phyloP scores from a whole-genome alignment of 2,113 vertebrate genomes.

The Perca fluviatilis region DNA sequence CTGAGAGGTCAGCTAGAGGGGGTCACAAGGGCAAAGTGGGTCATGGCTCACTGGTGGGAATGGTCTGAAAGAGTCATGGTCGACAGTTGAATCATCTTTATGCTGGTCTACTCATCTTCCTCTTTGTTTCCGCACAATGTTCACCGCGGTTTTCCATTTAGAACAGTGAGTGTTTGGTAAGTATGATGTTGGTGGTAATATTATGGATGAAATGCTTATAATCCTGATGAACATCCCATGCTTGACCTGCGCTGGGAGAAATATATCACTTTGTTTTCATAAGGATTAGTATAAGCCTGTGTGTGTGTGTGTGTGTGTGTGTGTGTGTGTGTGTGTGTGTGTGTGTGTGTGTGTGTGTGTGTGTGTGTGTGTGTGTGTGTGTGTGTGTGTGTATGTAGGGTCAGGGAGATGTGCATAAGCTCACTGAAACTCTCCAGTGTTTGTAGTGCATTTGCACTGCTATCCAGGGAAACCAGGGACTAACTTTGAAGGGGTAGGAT shows the following conservation, averaged over 20 bases:
- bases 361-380: conserved; percentile 39
- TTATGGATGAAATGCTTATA: conserved; percentile 68
- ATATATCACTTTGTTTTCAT: conserved; percentile 78
- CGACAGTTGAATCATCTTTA: conserved; percentile 14
- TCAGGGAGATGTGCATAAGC: conserved; percentile 42
- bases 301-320: conserved; percentile 34
- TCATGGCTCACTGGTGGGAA: conserved; percentile 71
- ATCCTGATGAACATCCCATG: conserved; percentile 76
- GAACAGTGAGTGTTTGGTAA: conserved; percentile 33
- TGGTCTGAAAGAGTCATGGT: conserved; percentile 34
- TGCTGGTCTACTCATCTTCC: neutral
- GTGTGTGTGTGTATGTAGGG: conserved; percentile 37
- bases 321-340: conserved; percentile 56
- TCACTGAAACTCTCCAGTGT: conserved; percentile 34
- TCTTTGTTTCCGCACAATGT: neutral
- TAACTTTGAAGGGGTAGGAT: conserved; percentile 17
- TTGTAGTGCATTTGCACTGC: conserved; percentile 50
- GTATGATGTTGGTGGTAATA: conserved; percentile 57
- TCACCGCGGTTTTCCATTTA: neutral
- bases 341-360: conserved; percentile 33
- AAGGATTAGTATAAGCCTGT: conserved; percentile 78
- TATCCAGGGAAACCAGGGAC: conserved; percentile 27
- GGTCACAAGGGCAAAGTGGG: conserved; percentile 65
- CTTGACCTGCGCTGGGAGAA: conserved; percentile 67
- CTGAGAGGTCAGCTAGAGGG: conserved; percentile 71